Evolutionary conservation across 2,888 invertebrate species (phyloP).

Genomic region (Tiliacea aurago): DNA sequence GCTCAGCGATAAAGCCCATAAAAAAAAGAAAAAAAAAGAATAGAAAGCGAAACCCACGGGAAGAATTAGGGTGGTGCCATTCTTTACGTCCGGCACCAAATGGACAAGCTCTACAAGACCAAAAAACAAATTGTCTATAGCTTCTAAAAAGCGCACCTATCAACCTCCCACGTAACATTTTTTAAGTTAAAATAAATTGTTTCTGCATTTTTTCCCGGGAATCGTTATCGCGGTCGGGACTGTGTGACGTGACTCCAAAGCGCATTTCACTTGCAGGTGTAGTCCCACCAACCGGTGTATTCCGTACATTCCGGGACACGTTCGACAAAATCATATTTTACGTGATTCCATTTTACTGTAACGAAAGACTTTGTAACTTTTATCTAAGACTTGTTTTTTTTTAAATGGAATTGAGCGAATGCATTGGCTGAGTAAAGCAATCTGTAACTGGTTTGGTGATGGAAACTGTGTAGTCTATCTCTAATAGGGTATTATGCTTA

Average conservation of each 20-base stretch:
- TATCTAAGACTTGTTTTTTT: slow-evolving; percentile 51
- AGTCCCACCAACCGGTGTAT: slow-evolving; percentile 64
- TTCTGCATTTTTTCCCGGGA: slow-evolving; percentile 49
- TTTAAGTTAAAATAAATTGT: slow-evolving; percentile 57
- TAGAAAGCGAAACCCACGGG: too few relatives aligned
- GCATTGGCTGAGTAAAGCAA: not conserved
- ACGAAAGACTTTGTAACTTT: slow-evolving; percentile 60
- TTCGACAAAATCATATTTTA: slow-evolving; percentile 88
- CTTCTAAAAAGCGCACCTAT: not conserved
- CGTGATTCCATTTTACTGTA: slow-evolving; percentile 83
- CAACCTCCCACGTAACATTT: slow-evolving; percentile 14
- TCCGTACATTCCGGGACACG: slow-evolving; percentile 75
- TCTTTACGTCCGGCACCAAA: too few relatives aligned
- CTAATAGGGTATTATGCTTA: too few relatives aligned
- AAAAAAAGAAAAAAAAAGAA: too few relatives aligned
- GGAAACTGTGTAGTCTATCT: not conserved
- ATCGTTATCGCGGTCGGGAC: slow-evolving; percentile 65
- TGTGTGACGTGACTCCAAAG: slow-evolving; percentile 71
- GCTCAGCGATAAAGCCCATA: too few relatives aligned
- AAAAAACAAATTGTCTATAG: too few relatives aligned
- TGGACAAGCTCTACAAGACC: too few relatives aligned
- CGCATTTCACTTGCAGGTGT: slow-evolving; percentile 76
- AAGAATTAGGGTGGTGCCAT: too few relatives aligned
- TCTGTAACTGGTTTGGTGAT: slow-evolving; percentile 1
- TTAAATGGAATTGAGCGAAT: slow-evolving; percentile 31